Conservation (phyloP, 2,888 invertebrate species). For the Cerastis rubricosa region DNA sequence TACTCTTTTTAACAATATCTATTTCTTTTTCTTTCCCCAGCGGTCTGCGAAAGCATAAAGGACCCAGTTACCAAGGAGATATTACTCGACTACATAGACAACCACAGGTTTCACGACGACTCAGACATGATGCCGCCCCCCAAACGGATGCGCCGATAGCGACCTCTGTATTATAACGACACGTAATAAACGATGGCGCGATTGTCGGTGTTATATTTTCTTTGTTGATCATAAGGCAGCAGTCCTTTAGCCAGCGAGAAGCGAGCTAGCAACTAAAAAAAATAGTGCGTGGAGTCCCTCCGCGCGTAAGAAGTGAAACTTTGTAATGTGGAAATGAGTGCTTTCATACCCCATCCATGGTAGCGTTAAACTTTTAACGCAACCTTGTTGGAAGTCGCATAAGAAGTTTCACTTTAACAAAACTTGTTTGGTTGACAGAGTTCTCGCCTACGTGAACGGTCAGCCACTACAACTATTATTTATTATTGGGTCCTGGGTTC, state of each 20-base stretch:
- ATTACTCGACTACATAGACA: conserved; percentile 94
- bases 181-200: conserved; percentile 44
- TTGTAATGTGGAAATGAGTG: too few species aligned
- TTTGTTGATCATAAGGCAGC: conserved; percentile 22
- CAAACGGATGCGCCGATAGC: conserved; percentile 87
- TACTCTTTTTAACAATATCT: background rate
- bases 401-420: too few species aligned
- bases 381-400: too few species aligned
- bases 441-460: background rate
- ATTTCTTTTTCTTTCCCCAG: conserved; percentile 85
- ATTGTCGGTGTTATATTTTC: conserved; percentile 49
- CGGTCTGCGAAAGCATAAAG: conserved; percentile 95
- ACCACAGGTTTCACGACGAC: conserved; percentile 92
- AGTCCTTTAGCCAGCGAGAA: background rate
- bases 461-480: background rate
- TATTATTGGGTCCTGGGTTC: background rate
- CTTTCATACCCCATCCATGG: too few species aligned
- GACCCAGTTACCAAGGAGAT: conserved; percentile 96
- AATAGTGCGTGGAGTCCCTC: too few species aligned
- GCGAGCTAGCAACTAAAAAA: background rate
- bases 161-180: conserved; percentile 40
- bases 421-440: background rate
- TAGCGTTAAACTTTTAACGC: too few species aligned
- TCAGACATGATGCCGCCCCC: conserved; percentile 94
- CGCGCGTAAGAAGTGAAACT: too few species aligned